These are phyloP conservation scores for Megalopta genalis DNA, from an alignment of 1,140 invertebrate species.

Conservation along the genomic window DNA sequence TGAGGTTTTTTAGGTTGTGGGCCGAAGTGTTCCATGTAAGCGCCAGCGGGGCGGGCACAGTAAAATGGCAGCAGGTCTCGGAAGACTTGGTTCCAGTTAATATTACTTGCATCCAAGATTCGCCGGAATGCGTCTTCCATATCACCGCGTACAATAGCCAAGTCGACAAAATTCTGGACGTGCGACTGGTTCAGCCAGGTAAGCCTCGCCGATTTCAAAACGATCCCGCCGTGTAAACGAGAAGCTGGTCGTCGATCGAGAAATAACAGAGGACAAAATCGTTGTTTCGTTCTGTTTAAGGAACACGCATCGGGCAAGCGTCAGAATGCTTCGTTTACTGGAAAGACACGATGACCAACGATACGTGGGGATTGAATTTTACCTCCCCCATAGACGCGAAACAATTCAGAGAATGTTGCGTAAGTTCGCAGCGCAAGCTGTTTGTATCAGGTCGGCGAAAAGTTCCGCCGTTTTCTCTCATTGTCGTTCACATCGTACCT, in stretches of 20 bases:
- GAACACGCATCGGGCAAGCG: slow-evolving; percentile 96
- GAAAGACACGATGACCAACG: slow-evolving; percentile 97
- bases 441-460: neutral
- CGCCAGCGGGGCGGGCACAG: slow-evolving; percentile 91
- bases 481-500: neutral
- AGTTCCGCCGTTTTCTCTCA: neutral
- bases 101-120: slow-evolving; percentile 97
- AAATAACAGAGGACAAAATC: neutral
- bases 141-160: slow-evolving; percentile 99
- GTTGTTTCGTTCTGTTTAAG: slow-evolving; percentile 78
- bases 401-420: slow-evolving; percentile 97
- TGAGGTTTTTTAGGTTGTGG: slow-evolving; percentile 90
- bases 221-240: no score
- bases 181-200: slow-evolving; percentile 97
- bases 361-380: slow-evolving; percentile 99
- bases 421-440: slow-evolving; percentile 84
- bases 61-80: slow-evolving; percentile 98
- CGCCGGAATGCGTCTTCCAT: slow-evolving; percentile 97
- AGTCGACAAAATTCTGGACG: slow-evolving; percentile 98
- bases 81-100: slow-evolving; percentile 98
- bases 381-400: slow-evolving; percentile 98
- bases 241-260: no score
- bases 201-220: slow-evolving; percentile 57
- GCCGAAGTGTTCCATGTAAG: slow-evolving; percentile 98
- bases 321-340: slow-evolving; percentile 99